A percentile compares a stretch with the other conserved stretches of the same genome.
Conservation (phyloP, 53 echinoderm and acorn worm species). For the Stichopus horrens region DNA sequence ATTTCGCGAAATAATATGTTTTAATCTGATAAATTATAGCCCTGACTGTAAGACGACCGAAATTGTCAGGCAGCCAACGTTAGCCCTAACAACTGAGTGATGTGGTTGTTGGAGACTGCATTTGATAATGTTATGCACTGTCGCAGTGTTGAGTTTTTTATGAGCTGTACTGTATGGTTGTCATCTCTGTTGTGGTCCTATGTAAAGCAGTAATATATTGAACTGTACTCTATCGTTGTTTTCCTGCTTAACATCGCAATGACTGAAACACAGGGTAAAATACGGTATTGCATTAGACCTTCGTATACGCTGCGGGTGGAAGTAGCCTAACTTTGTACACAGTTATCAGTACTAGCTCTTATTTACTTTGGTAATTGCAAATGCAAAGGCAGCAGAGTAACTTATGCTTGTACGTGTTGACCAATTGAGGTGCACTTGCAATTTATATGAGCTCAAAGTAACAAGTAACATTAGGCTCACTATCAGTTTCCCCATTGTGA, state of each 20-base stretch:
- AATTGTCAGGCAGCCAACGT: slow-evolving; percentile 34
- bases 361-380: too few species aligned
- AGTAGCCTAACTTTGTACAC: too few species aligned
- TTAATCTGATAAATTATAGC: slow-evolving; percentile 36
- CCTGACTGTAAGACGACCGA: slow-evolving; percentile 6
- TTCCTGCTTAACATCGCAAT: not conserved
- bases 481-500: too few species aligned
- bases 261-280: too few species aligned
- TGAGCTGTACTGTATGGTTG: not conserved
- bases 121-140: slow-evolving; percentile 19
- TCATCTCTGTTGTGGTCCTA: not conserved
- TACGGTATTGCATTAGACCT: too few species aligned
- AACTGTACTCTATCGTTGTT: not conserved
- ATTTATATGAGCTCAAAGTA: too few species aligned
- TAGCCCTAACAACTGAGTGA: slow-evolving; percentile 22
- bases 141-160: not conserved
- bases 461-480: too few species aligned
- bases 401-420: too few species aligned
- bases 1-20: slow-evolving; percentile 30
- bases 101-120: not conserved
- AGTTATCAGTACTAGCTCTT: too few species aligned
- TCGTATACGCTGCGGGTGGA: too few species aligned
- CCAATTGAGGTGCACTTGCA: too few species aligned
- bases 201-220: not conserved
- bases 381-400: too few species aligned